Base-by-base conservation (phyloP, 1,140 invertebrate species). In the Pentalonia nigronervosa region DNA sequence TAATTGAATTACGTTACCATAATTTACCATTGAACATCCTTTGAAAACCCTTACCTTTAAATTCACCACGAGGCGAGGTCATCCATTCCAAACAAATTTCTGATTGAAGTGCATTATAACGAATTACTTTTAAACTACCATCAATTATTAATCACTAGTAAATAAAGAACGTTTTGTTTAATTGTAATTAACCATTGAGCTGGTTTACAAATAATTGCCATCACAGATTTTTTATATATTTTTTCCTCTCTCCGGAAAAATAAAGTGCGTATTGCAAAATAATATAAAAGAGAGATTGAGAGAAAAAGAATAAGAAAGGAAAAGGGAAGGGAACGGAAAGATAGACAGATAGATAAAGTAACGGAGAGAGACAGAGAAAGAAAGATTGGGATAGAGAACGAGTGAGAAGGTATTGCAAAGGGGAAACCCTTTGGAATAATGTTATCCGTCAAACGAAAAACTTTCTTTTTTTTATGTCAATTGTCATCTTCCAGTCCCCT, bases 111-210 rank as follows among this genome's bases (percentile, higher is more conserved):
- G 87, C n/a, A 53, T 87, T 88, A 50, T 2, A 36, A 34, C 48
- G 47, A 67, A 67, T 45, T 30, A 90, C 9, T 76, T 21, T 45
- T 48, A 91, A 47, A 67, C 89, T 23, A 41, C 53, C 34, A 14
- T 90, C 21, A 60, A 67, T 90, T 45, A 30, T 67, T 90, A 90
- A 67, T 45, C 30, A 23, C 9, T n/a, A 45, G 41, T n/a, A 76
- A 67, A 91, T 60, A 91, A 76, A 30, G 3, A 91, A 91, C 56
- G 90, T 76, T 67, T 76, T 76, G 56, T 91, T 91, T 76, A 47
- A 36, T 91, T 76, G 76, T 91, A 67, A 91, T 91, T 76, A 67
- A 91, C 14, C 41, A 67, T 76, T 11, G 41, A 90, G 47, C 50
- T 7, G 88, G 50, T 2, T 56, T 56, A 89, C 20, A 36, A 53